Conservation (phyloP, 1,140 invertebrate genomes). For the Stenopsyche tienmushanensis region DNA sequence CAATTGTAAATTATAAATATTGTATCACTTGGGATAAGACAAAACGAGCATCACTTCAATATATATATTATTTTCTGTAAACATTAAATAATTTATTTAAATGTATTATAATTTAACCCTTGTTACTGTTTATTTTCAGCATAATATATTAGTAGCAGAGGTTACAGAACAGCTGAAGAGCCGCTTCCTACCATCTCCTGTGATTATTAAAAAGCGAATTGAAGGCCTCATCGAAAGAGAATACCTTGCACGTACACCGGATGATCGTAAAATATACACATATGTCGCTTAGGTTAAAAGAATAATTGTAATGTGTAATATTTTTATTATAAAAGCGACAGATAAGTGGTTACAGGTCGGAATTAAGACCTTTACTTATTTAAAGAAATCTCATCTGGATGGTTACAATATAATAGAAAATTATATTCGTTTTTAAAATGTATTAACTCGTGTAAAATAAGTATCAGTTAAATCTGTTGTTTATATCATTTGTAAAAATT, state of each 20-base stretch:
- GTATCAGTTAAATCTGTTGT: too few species aligned
- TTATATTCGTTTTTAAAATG: too few species aligned
- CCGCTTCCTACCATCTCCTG: conserved; percentile 95
- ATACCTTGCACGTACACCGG: conserved; percentile 93
- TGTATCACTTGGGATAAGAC: too few species aligned
- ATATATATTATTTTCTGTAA: too few species aligned
- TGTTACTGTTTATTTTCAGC: conserved; percentile 56
- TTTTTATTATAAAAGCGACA: background rate
- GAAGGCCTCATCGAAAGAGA: conserved; percentile 98
- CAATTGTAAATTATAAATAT: too few species aligned
- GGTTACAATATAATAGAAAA: background rate
- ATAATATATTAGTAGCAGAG: conserved; percentile 94
- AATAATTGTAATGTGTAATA: background rate
- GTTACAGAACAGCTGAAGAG: conserved; percentile 96
- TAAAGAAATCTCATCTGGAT: too few species aligned
- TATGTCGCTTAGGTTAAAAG: conserved; percentile 78
- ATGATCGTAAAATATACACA: conserved; percentile 93
- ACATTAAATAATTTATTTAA: conserved; percentile 8
- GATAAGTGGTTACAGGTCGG: background rate
- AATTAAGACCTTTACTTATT: too few species aligned
- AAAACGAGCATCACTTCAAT: too few species aligned
- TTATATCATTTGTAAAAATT: too few species aligned
- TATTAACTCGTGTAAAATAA: too few species aligned
- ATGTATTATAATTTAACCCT: conserved; percentile 22
- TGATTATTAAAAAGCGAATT: conserved; percentile 98